Evolutionary conservation across 1,140 invertebrate genomes (phyloP).

Genomic region (Plutomurus gul): DNA sequence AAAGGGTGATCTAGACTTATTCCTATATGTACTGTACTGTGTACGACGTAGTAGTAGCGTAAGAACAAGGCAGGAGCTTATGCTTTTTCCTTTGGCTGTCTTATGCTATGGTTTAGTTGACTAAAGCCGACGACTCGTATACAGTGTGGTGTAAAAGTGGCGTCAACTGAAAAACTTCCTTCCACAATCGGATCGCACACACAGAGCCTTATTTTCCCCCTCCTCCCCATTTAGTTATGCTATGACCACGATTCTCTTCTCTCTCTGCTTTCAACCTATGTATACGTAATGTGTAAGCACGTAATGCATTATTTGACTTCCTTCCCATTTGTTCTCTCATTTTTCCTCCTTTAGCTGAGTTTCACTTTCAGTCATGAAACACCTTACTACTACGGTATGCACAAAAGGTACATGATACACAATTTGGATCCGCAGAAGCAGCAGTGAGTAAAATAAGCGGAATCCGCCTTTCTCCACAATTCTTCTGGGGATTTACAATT

Average conservation of each 20-base stretch:
- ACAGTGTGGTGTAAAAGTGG: neutral
- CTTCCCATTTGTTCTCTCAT: neutral
- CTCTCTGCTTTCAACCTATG: neutral
- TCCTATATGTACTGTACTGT: no score
- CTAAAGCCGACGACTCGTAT: no score
- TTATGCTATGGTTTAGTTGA: no score
- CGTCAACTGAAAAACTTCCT: constrained; percentile 3
- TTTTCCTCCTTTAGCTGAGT: neutral
- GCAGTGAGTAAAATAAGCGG: neutral
- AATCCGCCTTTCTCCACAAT: neutral
- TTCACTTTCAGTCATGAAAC: neutral
- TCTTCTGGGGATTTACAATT: neutral
- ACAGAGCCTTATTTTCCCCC: neutral
- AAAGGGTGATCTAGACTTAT: no score
- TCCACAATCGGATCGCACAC: neutral
- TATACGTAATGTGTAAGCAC: neutral
- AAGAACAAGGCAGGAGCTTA: no score
- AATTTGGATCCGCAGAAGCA: neutral
- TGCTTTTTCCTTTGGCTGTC: no score
- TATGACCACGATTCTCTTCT: no score
- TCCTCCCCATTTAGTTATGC: neutral
- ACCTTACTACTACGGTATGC: neutral
- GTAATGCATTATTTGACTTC: constrained; percentile 2
- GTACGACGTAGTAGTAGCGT: no score
- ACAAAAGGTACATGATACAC: no score